Base-by-base conservation (phyloP, 2,797 vertebrate genomes). In the Chiroxiphia lanceolata region DNA sequence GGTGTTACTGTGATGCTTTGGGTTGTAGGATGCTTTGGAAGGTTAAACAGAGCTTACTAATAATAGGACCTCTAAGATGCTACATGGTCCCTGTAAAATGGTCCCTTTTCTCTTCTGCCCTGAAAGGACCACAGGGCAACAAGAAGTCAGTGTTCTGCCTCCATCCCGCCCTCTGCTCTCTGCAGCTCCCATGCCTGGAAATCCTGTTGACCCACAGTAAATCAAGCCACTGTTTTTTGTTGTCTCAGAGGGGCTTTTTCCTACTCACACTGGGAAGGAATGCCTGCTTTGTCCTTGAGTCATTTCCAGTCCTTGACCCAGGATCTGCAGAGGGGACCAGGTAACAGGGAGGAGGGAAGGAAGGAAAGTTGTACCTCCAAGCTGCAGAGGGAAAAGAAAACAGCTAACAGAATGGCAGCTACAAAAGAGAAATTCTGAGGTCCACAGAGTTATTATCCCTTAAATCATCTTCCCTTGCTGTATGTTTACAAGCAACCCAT, bases 1-100 rank as follows among this genome's bases (percentile, higher is more conserved):
- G 65, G 74, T 53, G 67, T 17, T 89, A 64, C 80, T 53, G 67
- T 69, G 74, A 91, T 80, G 86, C 51, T 87, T 70, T 76, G 82
- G 68, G 40, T 60, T 71, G 88, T 76, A 61, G 87, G 83, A 83
- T 89, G 78, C 61, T 90, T 75, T 3, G 16, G 75, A 93, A 97
- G 89, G 85, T 87, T 89, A 94, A 97, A 90, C 59, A 92, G 93
- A 45, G 34, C 79, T 95, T 83, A 27, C 77, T 85, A 95, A 95
- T 85, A 95, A 88, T 91, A 81, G 85, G 87, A 78, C 36, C 64
- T 80, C 27, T 22, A n/a, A 53, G 80, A 87, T 53, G 53, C 19
- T 80, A 3, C 5, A 2, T 29, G 22, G 13, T 63, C 25, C 81
- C 68, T 13, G 29, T 83, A 15, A 81, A 92, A 93, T 51, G 11